Conservation (phyloP, 2,113 vertebrate genomes). For the Glaucidium brasilianum region DNA sequence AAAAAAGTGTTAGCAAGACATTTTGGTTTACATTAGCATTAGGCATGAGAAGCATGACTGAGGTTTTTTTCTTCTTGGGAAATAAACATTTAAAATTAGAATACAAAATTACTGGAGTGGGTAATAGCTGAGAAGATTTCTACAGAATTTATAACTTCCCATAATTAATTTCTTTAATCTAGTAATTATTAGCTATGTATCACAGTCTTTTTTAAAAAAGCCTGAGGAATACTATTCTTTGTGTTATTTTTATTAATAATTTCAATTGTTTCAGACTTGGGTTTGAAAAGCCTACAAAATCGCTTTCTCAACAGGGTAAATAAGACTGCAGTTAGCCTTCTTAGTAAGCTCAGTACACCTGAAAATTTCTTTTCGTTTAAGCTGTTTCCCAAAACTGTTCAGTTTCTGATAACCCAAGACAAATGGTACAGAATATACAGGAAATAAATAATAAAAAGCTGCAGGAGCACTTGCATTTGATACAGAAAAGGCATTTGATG, state of each 20-base stretch:
- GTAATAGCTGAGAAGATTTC: background rate
- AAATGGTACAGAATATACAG: background rate
- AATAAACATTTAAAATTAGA: background rate
- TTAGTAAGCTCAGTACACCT: background rate
- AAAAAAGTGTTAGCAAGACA: too few relatives aligned
- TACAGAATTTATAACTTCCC: background rate
- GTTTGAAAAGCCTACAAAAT: background rate
- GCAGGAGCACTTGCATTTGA: background rate
- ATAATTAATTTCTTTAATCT: background rate
- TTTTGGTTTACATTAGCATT: background rate
- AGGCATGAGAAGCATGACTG: background rate
- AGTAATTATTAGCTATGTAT: background rate
- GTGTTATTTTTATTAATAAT: background rate
- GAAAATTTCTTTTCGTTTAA: background rate
- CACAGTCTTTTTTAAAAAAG: background rate
- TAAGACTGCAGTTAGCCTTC: background rate
- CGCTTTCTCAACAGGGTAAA: background rate
- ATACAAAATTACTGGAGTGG: background rate
- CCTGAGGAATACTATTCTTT: background rate
- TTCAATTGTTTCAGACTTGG: background rate
- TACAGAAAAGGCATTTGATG: background rate
- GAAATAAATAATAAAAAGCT: background rate
- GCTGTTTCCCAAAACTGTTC: background rate
- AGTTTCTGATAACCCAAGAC: background rate
- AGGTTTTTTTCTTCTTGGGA: background rate